A percentile compares a stretch with the other conserved stretches of the same genome.
These are phyloP conservation scores for Hymenochirus boettgeri DNA, from an alignment of 2,113 vertebrate species.

Conservation along the genomic window DNA sequence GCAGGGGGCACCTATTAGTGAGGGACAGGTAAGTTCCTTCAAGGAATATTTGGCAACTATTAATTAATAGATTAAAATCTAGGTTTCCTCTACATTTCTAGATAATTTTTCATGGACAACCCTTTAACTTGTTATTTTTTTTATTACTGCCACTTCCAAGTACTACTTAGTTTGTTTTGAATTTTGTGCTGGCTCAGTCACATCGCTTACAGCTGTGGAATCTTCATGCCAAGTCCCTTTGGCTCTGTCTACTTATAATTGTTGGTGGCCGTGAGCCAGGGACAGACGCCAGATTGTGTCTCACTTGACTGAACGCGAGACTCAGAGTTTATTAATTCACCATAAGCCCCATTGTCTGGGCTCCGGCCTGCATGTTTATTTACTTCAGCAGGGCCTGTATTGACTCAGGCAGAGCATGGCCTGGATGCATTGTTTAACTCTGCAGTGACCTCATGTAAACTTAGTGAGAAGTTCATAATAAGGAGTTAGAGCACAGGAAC, in stretches of 20 bases:
- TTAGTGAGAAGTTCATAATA: slow-evolving; percentile 7
- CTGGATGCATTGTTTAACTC: slow-evolving; percentile 34
- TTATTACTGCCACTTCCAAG: neutral
- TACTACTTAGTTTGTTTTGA: neutral
- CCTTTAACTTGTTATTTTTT: no score
- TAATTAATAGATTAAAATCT: no score
- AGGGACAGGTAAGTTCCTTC: no score
- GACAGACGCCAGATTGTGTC: slow-evolving; percentile 32
- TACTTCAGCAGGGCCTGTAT: slow-evolving; percentile 33
- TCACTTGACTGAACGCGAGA: slow-evolving; percentile 33
- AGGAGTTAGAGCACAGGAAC: neutral
- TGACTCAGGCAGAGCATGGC: slow-evolving; percentile 28
- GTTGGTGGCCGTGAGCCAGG: slow-evolving; percentile 27
- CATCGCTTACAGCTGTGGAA: slow-evolving; percentile 28
- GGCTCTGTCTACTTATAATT: slow-evolving; percentile 38
- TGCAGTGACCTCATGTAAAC: slow-evolving; percentile 22
- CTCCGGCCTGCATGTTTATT: slow-evolving; percentile 31
- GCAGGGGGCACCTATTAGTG: no score
- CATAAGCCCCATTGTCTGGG: slow-evolving; percentile 38
- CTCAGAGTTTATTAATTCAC: slow-evolving; percentile 37
- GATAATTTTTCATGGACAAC: no score
- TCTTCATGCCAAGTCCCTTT: slow-evolving; percentile 26
- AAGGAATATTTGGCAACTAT: no score
- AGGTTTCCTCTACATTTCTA: no score
- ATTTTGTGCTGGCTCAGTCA: slow-evolving; percentile 25